Conservation (phyloP, 1,140 invertebrate genomes). For the Drosophila kepulauana region DNA sequence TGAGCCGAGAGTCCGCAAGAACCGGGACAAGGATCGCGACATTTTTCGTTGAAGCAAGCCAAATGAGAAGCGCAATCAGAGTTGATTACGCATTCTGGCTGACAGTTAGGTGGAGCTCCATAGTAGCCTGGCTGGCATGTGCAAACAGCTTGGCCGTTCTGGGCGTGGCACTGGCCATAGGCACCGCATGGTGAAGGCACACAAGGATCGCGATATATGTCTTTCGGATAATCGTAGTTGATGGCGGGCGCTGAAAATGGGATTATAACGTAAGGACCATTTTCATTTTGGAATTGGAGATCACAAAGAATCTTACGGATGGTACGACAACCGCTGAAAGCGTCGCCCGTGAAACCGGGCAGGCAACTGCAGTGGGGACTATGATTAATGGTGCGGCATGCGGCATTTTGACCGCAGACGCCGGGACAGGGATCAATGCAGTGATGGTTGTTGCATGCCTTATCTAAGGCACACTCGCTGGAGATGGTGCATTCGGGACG, state of each 20-base stretch:
- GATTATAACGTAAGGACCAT: constrained; percentile 2
- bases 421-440: constrained; percentile 94
- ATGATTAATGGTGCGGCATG: constrained; percentile 93
- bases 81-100: constrained; percentile 91
- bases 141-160: constrained; percentile 89
- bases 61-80: constrained; percentile 90
- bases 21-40: constrained; percentile 90
- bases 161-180: constrained; percentile 90
- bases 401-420: constrained; percentile 91
- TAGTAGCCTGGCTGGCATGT: constrained; percentile 90
- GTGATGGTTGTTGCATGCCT: constrained; percentile 92
- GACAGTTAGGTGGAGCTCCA: constrained; percentile 90
- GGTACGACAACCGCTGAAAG: constrained; percentile 89
- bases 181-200: constrained; percentile 92
- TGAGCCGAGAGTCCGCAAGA: constrained; percentile 93
- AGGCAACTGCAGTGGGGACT: constrained; percentile 93
- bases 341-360: constrained; percentile 92
- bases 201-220: constrained; percentile 90
- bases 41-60: constrained; percentile 90
- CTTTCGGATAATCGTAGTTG: constrained; percentile 64
- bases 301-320: constrained; percentile 85
- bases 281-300: too few species aligned
- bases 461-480: constrained; percentile 91
- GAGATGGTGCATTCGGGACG: constrained; percentile 93
- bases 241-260: constrained; percentile 56